phyloP scores from a whole-genome alignment of 2,113 vertebrate species.

The Oryzias curvinotus region DNA sequence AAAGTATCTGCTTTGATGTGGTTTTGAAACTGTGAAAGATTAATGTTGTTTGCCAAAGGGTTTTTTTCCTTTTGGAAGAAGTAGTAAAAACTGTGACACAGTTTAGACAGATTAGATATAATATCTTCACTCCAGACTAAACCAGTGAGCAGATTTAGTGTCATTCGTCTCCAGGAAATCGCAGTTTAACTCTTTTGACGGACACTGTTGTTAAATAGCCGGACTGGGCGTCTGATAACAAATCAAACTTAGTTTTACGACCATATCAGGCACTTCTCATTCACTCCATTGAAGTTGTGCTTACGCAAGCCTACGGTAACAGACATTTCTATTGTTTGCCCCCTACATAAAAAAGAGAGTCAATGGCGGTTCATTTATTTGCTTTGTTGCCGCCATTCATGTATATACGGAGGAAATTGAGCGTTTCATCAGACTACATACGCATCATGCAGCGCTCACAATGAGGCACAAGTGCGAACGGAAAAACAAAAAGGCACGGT shows the following conservation, averaged over 20 bases:
- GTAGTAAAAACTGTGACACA: no score
- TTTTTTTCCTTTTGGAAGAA: no score
- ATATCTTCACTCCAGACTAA: neutral
- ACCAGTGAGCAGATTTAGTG: slow-evolving; percentile 7
- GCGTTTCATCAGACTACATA: no score
- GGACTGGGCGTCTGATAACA: slow-evolving; percentile 14
- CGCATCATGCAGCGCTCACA: no score
- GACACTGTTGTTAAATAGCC: slow-evolving; percentile 16
- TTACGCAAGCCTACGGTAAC: neutral
- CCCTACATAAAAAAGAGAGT: neutral
- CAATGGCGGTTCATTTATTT: no score
- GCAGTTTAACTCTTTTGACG: slow-evolving; percentile 12
- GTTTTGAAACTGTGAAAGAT: no score
- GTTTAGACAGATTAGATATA: neutral
- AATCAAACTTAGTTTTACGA: slow-evolving; percentile 7
- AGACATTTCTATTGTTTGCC: neutral
- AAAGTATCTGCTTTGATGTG: no score
- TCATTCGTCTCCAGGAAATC: neutral
- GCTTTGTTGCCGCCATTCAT: no score
- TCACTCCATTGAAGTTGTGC: neutral
- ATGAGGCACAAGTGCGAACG: no score
- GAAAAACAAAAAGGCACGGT: no score
- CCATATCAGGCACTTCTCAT: neutral
- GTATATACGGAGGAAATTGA: no score
- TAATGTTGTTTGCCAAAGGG: no score